Conservation (phyloP, 2,888 invertebrate genomes). For the Hypercompe scribonia region DNA sequence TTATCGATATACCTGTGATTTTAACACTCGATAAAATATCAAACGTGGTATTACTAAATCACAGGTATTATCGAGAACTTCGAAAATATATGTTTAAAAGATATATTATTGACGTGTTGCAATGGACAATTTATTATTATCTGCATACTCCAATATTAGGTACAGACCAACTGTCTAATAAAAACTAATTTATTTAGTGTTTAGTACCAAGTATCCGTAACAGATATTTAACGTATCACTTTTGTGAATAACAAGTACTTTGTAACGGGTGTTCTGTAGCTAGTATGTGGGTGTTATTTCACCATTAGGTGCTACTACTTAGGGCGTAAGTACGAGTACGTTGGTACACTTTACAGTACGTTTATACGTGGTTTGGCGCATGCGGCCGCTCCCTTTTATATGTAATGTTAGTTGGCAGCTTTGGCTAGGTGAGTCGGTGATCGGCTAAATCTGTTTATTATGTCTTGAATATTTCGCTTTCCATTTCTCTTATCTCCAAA, state of each 20-base stretch:
- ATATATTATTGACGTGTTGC: constrained; percentile 65
- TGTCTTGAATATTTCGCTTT: background rate
- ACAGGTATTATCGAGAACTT: constrained; percentile 48
- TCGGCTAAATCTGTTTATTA: constrained; percentile 8
- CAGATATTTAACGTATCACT: constrained; percentile 18
- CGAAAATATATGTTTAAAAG: constrained; percentile 50
- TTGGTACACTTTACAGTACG: constrained; percentile 27
- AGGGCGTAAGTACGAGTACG: constrained; percentile 63
- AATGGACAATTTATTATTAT: constrained; percentile 60
- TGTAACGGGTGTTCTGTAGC: constrained; percentile 56
- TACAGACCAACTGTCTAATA: constrained; percentile 23
- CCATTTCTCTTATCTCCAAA: background rate
- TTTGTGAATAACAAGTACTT: constrained; percentile 26
- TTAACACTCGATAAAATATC: constrained; percentile 3
- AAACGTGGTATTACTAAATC: constrained; percentile 22
- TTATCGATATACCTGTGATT: constrained; percentile 50
- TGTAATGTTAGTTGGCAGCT: constrained; percentile 60
- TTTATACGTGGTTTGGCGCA: constrained; percentile 37
- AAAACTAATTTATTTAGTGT: constrained; percentile 12
- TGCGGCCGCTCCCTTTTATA: constrained; percentile 43
- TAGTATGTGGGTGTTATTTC: constrained; percentile 62
- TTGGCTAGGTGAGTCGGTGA: constrained; percentile 48
- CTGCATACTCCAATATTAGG: constrained; percentile 30
- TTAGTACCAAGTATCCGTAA: constrained; percentile 1
- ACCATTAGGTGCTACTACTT: constrained; percentile 83